Conservation (phyloP, 2,113 vertebrate species). For the Charadrius vociferus region DNA sequence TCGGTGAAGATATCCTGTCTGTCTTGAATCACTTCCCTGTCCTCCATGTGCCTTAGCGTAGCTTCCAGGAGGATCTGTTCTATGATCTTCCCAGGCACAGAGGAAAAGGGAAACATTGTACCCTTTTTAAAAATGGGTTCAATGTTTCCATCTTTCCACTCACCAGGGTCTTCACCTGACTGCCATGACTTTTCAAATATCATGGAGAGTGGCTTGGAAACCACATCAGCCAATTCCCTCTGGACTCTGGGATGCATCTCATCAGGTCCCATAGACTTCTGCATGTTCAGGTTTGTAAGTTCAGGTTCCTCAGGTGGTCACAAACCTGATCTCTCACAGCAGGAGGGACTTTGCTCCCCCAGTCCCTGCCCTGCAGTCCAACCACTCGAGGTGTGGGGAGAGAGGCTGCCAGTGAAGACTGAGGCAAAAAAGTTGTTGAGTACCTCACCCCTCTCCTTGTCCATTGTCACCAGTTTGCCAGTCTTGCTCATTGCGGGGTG, state of each 20-base stretch:
- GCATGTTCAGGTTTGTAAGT: background rate
- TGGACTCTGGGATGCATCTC: background rate
- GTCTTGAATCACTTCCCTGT: background rate
- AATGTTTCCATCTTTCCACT: background rate
- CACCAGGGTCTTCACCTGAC: background rate
- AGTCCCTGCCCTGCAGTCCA: background rate
- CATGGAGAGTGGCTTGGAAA: background rate
- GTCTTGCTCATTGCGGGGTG: background rate
- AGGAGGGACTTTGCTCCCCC: background rate
- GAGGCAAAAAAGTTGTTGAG: background rate
- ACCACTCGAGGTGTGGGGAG: background rate
- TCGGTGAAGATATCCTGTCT: background rate
- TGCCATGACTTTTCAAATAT: background rate
- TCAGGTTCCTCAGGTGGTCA: background rate
- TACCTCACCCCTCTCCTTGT: background rate
- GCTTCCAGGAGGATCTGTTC: background rate
- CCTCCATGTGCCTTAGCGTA: background rate
- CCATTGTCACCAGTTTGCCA: background rate
- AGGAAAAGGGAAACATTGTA: no score
- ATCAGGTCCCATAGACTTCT: background rate
- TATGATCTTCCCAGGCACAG: no score
- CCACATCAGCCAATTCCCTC: background rate
- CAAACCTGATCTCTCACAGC: background rate
- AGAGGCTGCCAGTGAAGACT: background rate
- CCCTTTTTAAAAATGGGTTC: background rate